Evolutionary conservation across 2,113 vertebrate species (phyloP).

Genomic region (Rhinolophus sinicus): DNA sequence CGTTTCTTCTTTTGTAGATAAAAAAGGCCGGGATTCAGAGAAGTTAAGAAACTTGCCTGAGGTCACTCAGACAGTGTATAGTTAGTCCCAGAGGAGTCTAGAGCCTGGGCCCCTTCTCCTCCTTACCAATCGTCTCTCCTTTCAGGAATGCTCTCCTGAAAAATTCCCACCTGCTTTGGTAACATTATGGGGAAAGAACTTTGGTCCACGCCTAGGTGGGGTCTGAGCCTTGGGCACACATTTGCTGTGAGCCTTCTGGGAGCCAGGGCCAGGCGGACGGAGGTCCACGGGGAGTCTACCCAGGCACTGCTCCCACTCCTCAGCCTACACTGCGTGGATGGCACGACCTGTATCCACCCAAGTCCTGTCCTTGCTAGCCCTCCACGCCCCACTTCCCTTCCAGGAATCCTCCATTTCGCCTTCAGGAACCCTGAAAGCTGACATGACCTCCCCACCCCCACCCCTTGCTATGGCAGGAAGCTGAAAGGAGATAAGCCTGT

Average conservation of each 20-base stretch:
- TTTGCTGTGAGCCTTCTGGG: not conserved
- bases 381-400: not conserved
- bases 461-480: not conserved
- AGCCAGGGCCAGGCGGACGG: not conserved
- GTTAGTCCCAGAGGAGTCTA: not conserved
- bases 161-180: slow-evolving; percentile 15
- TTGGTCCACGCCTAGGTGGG: not conserved
- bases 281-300: not conserved
- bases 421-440: not conserved
- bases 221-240: not conserved
- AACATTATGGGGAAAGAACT: slow-evolving; percentile 34
- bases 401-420: not conserved
- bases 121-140: not conserved
- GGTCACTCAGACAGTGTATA: not conserved
- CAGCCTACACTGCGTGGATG: not conserved
- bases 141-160: not conserved
- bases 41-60: not conserved
- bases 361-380: not conserved
- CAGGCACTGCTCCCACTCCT: not conserved
- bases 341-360: not conserved
- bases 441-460: not conserved
- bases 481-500: not conserved
- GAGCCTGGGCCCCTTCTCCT: not conserved
- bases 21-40: not conserved
- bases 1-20: not conserved